Evolutionary conservation across 1,140 invertebrate genomes (phyloP), one percentile per base, ranked within the genome.

Genomic region (Bombus balteatus): DNA sequence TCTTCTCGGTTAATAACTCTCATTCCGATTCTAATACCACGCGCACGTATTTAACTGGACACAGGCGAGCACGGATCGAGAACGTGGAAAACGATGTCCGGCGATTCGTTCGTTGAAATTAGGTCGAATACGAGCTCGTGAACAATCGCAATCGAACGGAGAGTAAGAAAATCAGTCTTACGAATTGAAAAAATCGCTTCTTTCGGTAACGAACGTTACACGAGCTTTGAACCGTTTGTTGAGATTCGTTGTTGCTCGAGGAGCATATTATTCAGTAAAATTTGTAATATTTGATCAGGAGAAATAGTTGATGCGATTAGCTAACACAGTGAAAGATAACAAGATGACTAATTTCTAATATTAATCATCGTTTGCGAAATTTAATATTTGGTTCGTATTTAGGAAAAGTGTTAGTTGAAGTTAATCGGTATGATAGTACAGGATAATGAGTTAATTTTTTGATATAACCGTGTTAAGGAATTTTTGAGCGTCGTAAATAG

Each of bases 141-240:
- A 71, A 59, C 43, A 53, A 66, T 32, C 59, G 39, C 47, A 3
- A 72, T 84, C 34, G 68, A 84, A 84, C 68, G 37, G 15, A 59
- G 76, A 57, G 53, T 62, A 79, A 85, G 66, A 73, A 85, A 85
- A 85, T 85, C 68, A 85, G 83, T 85, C 83, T 85, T 85, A 70
- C 25, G 32, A 73, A 62, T 79, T 37, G 53, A 70, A 72, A n/a
- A 68, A 43, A 53, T 25, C 66, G n/a, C 25, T 72, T 72, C 39
- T 25, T 73, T 47, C 39, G 32, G 22, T 25, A 9, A 22, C n/a
- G 66, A 79, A 68, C 75, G 47, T 72, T 53, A 25, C 12, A 47
- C 34, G 22, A 13, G 59, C 53, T 76, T 76, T n/a, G 43, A 12
- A 37, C 32, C 25, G 12, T 53, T 59, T 59, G 25, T 57, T 37